A percentile compares a stretch with the other conserved stretches of the same genome.
These are phyloP conservation scores for Damaliscus lunatus DNA, from an alignment of 2,113 vertebrate species.

Conservation along the genomic window DNA sequence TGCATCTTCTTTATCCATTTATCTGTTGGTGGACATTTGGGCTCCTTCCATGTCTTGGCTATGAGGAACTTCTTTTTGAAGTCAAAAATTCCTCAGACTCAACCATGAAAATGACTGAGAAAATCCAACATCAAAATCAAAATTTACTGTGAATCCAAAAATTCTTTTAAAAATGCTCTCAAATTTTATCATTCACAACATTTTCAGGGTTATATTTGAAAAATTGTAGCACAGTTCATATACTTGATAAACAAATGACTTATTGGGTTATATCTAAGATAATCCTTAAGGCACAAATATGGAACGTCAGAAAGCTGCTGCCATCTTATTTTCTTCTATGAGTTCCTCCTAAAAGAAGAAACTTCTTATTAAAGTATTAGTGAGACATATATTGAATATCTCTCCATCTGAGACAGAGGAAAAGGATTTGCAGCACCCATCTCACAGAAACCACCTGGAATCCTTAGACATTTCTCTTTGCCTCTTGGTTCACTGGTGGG, in stretches of 20 bases:
- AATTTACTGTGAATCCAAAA: not conserved
- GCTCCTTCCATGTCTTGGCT: not conserved
- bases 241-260: not conserved
- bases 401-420: not conserved
- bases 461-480: not conserved
- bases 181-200: not conserved
- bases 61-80: not conserved
- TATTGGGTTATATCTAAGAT: not conserved
- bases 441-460: not conserved
- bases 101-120: slow-evolving; percentile 1
- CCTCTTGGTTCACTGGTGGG: too few relatives aligned
- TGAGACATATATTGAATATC: not conserved
- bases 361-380: not conserved
- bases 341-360: not conserved
- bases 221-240: not conserved
- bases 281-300: not conserved
- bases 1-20: not conserved
- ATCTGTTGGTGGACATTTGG: not conserved
- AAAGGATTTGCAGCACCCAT: not conserved
- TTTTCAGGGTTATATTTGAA: not conserved
- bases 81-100: not conserved
- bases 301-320: not conserved
- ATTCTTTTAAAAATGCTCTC: not conserved
- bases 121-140: not conserved
- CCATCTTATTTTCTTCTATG: not conserved